phyloP scores from a whole-genome alignment of 2,888 invertebrate genomes.

The Phortica magna region DNA sequence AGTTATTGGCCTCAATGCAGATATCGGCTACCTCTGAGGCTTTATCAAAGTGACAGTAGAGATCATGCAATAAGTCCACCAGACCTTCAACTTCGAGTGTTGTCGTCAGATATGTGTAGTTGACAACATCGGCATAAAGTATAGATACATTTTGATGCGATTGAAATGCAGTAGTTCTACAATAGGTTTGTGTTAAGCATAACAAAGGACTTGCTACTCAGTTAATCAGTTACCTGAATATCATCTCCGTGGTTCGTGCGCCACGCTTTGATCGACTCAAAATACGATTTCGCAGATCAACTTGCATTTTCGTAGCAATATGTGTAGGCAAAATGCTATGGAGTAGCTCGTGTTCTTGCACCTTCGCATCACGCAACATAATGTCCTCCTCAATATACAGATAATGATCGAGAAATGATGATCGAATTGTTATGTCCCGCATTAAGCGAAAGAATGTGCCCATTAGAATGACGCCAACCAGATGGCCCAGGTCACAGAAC shows the following conservation, averaged over 20 bases:
- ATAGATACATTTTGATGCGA: slow-evolving; percentile 92
- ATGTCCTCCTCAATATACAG: slow-evolving; percentile 53
- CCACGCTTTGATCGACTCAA: background rate
- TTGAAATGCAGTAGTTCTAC: slow-evolving; percentile 81
- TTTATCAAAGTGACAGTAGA: slow-evolving; percentile 93
- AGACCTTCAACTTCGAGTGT: slow-evolving; percentile 87
- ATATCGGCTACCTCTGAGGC: slow-evolving; percentile 84
- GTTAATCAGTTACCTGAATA: too few species aligned
- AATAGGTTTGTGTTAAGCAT: background rate
- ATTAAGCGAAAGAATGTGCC: slow-evolving; percentile 51
- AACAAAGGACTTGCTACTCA: too few species aligned
- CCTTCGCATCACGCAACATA: slow-evolving; percentile 43
- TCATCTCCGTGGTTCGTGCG: background rate
- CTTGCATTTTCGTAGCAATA: background rate
- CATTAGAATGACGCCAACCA: slow-evolving; percentile 48
- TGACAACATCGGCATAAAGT: slow-evolving; percentile 93
- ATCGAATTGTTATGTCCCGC: slow-evolving; percentile 51
- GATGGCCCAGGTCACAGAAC: slow-evolving; percentile 37
- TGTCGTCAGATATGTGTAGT: slow-evolving; percentile 87
- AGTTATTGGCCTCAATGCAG: background rate
- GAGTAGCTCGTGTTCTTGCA: background rate
- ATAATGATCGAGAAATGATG: slow-evolving; percentile 58
- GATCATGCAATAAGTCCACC: slow-evolving; percentile 90
- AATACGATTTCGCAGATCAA: background rate
- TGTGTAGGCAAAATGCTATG: slow-evolving; percentile 1